Evolutionary conservation across 2,888 invertebrate genomes (phyloP).

Genomic region (Limenitis camilla): DNA sequence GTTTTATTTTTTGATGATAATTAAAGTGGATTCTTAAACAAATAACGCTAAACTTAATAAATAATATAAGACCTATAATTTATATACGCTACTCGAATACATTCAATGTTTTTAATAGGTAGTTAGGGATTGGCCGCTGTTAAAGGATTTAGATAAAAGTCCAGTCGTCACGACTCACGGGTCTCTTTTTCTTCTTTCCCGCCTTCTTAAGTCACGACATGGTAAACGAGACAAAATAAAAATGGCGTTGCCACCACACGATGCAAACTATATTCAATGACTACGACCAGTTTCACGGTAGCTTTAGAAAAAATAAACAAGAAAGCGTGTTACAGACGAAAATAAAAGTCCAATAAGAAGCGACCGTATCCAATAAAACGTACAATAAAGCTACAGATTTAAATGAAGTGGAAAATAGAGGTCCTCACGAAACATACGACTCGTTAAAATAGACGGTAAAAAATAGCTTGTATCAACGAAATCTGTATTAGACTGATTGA

Average conservation of each 20-base stretch:
- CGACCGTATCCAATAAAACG: slow-evolving; percentile 32
- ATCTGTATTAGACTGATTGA: neutral
- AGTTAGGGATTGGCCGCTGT: slow-evolving; percentile 28
- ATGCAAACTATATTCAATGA: slow-evolving; percentile 37
- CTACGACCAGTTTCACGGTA: slow-evolving; percentile 47
- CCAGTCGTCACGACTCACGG: slow-evolving; percentile 34
- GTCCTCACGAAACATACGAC: slow-evolving; percentile 2
- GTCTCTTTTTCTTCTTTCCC: slow-evolving; percentile 34
- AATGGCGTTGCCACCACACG: slow-evolving; percentile 44
- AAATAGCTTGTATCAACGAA: slow-evolving; percentile 2
- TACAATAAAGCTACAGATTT: slow-evolving; percentile 25
- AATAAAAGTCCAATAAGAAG: slow-evolving; percentile 44
- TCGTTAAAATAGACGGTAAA: slow-evolving; percentile 11
- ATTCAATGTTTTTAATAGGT: slow-evolving; percentile 39
- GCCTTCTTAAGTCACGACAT: slow-evolving; percentile 47
- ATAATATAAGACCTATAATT: slow-evolving; percentile 38
- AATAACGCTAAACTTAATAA: slow-evolving; percentile 50
- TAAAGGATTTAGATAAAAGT: slow-evolving; percentile 49
- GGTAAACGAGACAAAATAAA: slow-evolving; percentile 41
- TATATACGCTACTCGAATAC: slow-evolving; percentile 27
- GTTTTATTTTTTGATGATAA: slow-evolving; percentile 56
- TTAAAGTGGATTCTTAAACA: slow-evolving; percentile 65
- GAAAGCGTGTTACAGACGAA: slow-evolving; percentile 39
- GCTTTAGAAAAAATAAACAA: slow-evolving; percentile 49
- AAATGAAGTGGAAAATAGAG: slow-evolving; percentile 38